Percentiles rank a stretch among this genome's conserved stretches.
Evolutionary conservation across 2,797 vertebrate species (phyloP).

Genomic region (Coranthus polyacanthus): DNA sequence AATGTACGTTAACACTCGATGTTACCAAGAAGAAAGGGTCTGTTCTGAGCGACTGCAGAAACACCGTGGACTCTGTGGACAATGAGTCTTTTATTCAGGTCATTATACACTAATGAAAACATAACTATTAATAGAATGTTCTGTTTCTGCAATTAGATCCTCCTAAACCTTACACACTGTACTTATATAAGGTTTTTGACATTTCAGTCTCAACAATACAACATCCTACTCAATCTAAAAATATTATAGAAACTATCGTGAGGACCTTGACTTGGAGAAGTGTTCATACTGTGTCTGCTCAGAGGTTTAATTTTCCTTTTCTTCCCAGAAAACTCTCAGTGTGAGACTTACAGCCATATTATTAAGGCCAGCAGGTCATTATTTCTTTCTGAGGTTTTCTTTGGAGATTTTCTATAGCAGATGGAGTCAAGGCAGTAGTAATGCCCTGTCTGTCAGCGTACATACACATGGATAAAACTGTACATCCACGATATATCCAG

Average conservation of each 20-base stretch:
- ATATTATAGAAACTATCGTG: not conserved
- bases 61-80: too few relatives aligned
- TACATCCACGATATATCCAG: too few relatives aligned
- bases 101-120: too few relatives aligned
- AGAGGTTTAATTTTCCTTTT: constrained; percentile 33
- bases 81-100: too few relatives aligned
- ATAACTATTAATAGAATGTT: too few relatives aligned
- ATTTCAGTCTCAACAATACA: not conserved
- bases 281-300: constrained; percentile 6
- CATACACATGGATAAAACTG: too few relatives aligned
- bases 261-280: not conserved
- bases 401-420: constrained; percentile 42
- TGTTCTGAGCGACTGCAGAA: too few relatives aligned
- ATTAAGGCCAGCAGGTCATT: constrained; percentile 50
- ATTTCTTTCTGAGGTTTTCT: constrained; percentile 60
- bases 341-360: constrained; percentile 33
- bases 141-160: constrained; percentile 16
- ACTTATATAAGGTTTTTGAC: constrained; percentile 6
- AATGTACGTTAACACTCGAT: too few relatives aligned
- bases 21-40: too few relatives aligned
- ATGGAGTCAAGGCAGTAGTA: constrained; percentile 4
- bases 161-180: too few relatives aligned
- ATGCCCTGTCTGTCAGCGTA: not conserved
- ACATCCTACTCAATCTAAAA: constrained; percentile 1
- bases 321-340: constrained; percentile 1